Evolutionary conservation across 1,140 invertebrate species (phyloP), one percentile per base, ranked within the genome.

Genomic region (Drosophila burlai): DNA sequence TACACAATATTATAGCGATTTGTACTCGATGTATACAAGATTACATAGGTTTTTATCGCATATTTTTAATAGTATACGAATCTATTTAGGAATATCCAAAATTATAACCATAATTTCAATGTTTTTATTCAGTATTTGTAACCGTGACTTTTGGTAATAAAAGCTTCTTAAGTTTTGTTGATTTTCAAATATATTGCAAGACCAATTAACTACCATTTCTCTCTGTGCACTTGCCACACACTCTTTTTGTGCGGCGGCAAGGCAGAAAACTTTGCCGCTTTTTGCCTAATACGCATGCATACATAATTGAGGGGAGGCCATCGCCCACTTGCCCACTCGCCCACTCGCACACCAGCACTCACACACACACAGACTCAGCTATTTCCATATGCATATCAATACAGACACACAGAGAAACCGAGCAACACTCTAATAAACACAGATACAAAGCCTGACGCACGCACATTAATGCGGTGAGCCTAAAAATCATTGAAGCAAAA

Each of bases 401-500:
- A 79, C 75, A 43, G 16, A 43, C 42, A 40, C 47, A 61, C 16
- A 52, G 9, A 52, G 15, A 15, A 24, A 40, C 18, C 58, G 52
- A 66, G 58, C 54, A 80, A 79, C 65, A 83, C 65, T 69, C 76
- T 77, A 87, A 86, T 80, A 85, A 76, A 87, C 72, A 87, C 69
- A 86, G 68, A 73, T 67, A 67, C 82, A 64, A 67, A 66, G 57
- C 67, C 63, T 21, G 34, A 68, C 62, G 61, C 72, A 73, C 57
- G 61, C 55, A 87, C 81, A 87, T 87, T 83, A 87, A 87, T 84
- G 81, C 74, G 84, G 79, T 84, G 65, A 64, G 83, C 84, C 83
- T 62, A 77, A 89, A 87, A 87, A 81, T 81, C 81, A 83, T 83
- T 89, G 84, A 75, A 84, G 84, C 83, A 81, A 87, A 77, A 64